Conservation (phyloP, 2,888 invertebrate genomes). For the Acleris cristana region DNA sequence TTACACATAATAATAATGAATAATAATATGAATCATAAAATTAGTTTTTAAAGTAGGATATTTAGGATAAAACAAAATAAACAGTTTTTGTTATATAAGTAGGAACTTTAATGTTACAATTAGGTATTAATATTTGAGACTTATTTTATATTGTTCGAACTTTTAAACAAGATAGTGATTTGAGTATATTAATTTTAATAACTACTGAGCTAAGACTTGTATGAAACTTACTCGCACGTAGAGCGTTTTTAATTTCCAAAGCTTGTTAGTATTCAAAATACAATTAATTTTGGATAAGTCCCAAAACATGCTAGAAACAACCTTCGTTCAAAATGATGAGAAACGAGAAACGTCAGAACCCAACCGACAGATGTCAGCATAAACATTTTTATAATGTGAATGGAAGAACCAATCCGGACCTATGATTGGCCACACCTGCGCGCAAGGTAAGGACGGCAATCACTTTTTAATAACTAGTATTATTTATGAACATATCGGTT, state of each 20-base stretch:
- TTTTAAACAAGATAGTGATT: too few relatives aligned
- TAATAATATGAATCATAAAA: background rate
- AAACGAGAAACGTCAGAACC: slow-evolving; percentile 56
- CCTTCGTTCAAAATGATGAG: slow-evolving; percentile 56
- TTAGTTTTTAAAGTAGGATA: too few relatives aligned
- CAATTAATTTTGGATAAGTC: slow-evolving; percentile 10
- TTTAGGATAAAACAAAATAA: too few relatives aligned
- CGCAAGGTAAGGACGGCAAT: slow-evolving; percentile 44
- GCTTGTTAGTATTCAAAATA: slow-evolving; percentile 13
- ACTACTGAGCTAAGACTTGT: background rate
- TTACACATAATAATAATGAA: slow-evolving; percentile 11
- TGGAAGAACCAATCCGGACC: slow-evolving; percentile 45
- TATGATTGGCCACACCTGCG: slow-evolving; percentile 61
- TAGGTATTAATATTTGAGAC: too few relatives aligned
- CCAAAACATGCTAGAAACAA: slow-evolving; percentile 51
- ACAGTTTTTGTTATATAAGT: too few relatives aligned
- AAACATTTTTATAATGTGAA: slow-evolving; percentile 43
- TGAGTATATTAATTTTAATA: too few relatives aligned
- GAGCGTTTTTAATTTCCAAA: slow-evolving; percentile 22
- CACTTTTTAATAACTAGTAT: slow-evolving; percentile 47
- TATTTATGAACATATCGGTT: slow-evolving; percentile 46
- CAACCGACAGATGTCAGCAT: slow-evolving; percentile 51
- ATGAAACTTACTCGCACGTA: slow-evolving; percentile 11
- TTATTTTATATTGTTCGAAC: too few relatives aligned
- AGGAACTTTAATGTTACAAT: too few relatives aligned